phyloP scores from a whole-genome alignment of 1,140 invertebrate genomes.

The Delia radicum region DNA sequence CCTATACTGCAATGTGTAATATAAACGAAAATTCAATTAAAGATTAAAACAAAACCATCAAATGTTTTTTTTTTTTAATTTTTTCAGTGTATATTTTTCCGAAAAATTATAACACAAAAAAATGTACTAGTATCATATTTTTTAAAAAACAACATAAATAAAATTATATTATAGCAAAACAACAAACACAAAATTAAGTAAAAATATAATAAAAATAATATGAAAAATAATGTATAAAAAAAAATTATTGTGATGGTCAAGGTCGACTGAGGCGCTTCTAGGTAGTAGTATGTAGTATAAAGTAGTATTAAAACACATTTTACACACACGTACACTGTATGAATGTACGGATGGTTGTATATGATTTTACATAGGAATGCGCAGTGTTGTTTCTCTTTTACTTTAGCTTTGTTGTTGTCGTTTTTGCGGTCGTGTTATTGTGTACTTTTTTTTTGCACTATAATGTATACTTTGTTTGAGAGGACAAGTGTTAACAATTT shows the following conservation, averaged over 20 bases:
- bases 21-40: too few species aligned
- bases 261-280: conserved; percentile 36
- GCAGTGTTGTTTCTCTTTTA: neutral
- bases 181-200: neutral
- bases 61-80: too few species aligned
- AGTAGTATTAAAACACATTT: neutral
- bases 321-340: neutral
- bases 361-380: neutral
- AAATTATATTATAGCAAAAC: neutral
- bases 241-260: conserved; percentile 49
- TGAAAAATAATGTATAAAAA: conserved; percentile 3
- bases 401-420: neutral
- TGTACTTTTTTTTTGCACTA: neutral
- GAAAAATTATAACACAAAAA: too few species aligned
- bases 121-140: too few species aligned
- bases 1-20: too few species aligned
- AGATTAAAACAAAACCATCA: too few species aligned
- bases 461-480: neutral
- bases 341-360: neutral
- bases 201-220: neutral
- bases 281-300: too few species aligned
- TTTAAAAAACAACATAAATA: too few species aligned
- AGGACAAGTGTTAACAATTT: too few species aligned
- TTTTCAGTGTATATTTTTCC: too few species aligned
- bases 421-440: neutral